A percentile compares a stretch with the other conserved stretches of the same genome.
Evolutionary conservation across 2,888 invertebrate species (phyloP).

Genomic region (Morpho deidamia): DNA sequence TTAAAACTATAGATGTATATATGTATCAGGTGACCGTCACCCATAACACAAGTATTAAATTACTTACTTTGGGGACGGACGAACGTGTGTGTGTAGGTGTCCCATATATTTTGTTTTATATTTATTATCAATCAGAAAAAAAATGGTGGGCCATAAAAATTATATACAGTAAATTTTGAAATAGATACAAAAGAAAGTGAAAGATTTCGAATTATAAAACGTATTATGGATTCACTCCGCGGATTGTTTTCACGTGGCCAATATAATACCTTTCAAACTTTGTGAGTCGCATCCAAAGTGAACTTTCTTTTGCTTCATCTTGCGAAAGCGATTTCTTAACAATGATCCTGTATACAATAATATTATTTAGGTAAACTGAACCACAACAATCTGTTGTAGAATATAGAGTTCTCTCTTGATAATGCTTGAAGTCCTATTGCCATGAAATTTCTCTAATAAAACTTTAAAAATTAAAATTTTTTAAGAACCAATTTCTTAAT

Average conservation of each 20-base stretch:
- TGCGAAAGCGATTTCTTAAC: constrained; percentile 35
- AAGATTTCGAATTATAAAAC: constrained; percentile 23
- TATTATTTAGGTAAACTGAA: no score
- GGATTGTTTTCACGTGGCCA: constrained; percentile 59
- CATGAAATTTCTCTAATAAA: background rate
- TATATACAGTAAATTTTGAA: constrained; percentile 4
- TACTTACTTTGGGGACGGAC: no score
- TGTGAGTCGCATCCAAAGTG: constrained; percentile 46
- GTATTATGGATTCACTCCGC: constrained; percentile 50
- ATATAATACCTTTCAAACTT: constrained; percentile 46
- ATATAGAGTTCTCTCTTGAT: no score
- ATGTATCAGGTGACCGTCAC: no score
- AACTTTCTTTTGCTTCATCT: constrained; percentile 44
- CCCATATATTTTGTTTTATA: no score
- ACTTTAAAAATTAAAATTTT: background rate
- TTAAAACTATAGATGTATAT: no score
- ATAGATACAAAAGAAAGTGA: constrained; percentile 19
- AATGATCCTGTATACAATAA: background rate
- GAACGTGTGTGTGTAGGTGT: no score
- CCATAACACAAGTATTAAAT: no score
- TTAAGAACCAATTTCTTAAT: background rate
- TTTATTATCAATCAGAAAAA: no score
- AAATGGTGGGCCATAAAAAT: no score
- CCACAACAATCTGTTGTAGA: no score
- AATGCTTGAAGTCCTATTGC: no score